Conservation (phyloP, 2,888 invertebrate species). For the Onchidella celtica region DNA sequence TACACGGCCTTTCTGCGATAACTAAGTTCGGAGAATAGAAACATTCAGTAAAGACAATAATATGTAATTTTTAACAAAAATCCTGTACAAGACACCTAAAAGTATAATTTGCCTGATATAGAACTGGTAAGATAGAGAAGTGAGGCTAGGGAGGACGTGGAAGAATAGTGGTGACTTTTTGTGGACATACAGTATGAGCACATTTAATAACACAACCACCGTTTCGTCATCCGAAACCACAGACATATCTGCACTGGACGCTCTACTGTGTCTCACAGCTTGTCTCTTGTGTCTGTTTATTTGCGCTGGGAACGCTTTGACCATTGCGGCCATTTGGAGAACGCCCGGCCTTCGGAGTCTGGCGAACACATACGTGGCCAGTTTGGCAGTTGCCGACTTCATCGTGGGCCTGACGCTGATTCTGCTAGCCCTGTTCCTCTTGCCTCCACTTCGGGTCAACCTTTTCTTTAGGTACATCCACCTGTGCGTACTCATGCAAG, state of each 20-base stretch:
- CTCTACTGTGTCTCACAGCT: conserved; percentile 7
- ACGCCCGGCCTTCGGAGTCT: conserved; percentile 31
- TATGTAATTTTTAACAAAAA: too few species aligned
- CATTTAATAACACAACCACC: neutral
- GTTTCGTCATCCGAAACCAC: neutral
- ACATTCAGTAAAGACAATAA: too few species aligned
- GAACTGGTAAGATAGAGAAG: too few species aligned
- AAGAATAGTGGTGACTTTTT: too few species aligned
- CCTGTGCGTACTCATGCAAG: conserved; percentile 36
- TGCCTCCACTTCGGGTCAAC: neutral
- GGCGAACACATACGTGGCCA: conserved; percentile 37
- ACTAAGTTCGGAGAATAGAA: too few species aligned
- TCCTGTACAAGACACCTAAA: too few species aligned
- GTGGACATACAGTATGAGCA: conserved; percentile 20
- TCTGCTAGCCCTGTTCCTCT: conserved; percentile 33
- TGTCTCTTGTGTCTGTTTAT: conserved; percentile 20
- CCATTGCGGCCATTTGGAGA: conserved; percentile 11
- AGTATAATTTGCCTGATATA: too few species aligned
- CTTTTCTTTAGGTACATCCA: conserved; percentile 34
- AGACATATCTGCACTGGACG: neutral
- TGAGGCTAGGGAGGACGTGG: too few species aligned
- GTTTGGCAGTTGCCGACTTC: conserved; percentile 38
- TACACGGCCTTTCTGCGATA: too few species aligned
- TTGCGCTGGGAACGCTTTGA: conserved; percentile 23
- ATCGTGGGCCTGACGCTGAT: conserved; percentile 33